A percentile compares a stretch with the other conserved stretches of the same genome.
Evolutionary conservation across 2,888 invertebrate species (phyloP).

Genomic region (Drosophila meridiana): DNA sequence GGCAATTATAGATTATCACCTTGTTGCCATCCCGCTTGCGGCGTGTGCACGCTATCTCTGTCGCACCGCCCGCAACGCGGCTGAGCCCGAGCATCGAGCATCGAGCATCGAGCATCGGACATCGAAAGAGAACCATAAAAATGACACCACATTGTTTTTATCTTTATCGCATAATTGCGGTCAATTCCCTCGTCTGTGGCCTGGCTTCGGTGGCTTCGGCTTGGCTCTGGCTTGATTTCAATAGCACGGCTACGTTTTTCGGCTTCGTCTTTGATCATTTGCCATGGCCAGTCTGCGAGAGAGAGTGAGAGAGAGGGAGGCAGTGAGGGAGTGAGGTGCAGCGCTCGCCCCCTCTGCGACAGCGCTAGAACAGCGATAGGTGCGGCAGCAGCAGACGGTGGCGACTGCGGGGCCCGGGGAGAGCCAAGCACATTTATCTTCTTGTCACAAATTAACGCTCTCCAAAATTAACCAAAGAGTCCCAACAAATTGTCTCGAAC

Average conservation of each 20-base stretch:
- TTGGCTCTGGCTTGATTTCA: conserved; percentile 51
- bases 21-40: conserved; percentile 39
- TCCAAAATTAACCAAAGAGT: conserved; percentile 37
- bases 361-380: conserved; percentile 18
- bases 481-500: conserved; percentile 27
- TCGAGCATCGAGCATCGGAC: conserved; percentile 27
- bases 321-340: conserved; percentile 5
- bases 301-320: background rate
- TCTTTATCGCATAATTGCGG: conserved; percentile 81
- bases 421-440: conserved; percentile 65
- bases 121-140: conserved; percentile 74
- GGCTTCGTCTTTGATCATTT: conserved; percentile 71
- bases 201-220: conserved; percentile 25
- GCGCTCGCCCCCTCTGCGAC: conserved; percentile 11
- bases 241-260: conserved; percentile 45
- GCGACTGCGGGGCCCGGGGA: background rate
- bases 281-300: conserved; percentile 51
- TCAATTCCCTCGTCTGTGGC: conserved; percentile 57
- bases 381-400: conserved; percentile 5
- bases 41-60: conserved; percentile 5
- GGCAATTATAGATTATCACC: conserved; percentile 81
- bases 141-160: conserved; percentile 81
- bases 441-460: conserved; percentile 68
- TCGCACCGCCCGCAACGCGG: conserved; percentile 42
- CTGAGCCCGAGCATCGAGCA: conserved; percentile 7